These are phyloP conservation scores for Tyria jacobaeae DNA, from an alignment of 2,888 invertebrate genomes.

Conservation along the genomic window DNA sequence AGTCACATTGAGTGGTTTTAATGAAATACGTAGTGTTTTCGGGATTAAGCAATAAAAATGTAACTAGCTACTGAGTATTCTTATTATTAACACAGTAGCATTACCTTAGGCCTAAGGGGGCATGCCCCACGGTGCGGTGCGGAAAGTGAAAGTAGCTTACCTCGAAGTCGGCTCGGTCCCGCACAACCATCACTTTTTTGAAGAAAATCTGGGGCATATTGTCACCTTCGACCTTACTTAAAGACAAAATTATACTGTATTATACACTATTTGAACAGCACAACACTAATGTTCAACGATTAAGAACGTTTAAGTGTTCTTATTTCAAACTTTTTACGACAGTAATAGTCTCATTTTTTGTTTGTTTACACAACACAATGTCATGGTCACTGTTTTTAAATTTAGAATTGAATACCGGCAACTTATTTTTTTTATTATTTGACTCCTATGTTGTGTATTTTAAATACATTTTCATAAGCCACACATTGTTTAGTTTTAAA, in stretches of 20 bases:
- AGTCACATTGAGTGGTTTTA: neutral
- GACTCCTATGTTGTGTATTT: slow-evolving; percentile 4
- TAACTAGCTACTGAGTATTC: neutral
- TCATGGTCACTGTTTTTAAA: slow-evolving; percentile 44
- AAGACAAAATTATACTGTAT: slow-evolving; percentile 5
- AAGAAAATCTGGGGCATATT: slow-evolving; percentile 85
- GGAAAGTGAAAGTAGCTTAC: slow-evolving; percentile 84
- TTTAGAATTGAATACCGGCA: slow-evolving; percentile 20
- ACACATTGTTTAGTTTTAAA: slow-evolving; percentile 14
- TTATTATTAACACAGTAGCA: slow-evolving; percentile 30
- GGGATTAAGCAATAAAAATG: neutral
- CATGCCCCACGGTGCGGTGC: slow-evolving; percentile 46
- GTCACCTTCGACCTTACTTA: slow-evolving; percentile 63
- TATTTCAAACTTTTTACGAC: slow-evolving; percentile 24
- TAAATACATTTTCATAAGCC: slow-evolving; percentile 7
- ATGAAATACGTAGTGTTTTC: neutral
- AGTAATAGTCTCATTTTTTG: slow-evolving; percentile 40
- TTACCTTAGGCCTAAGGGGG: slow-evolving; percentile 47
- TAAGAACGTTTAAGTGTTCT: slow-evolving; percentile 17
- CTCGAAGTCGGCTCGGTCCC: slow-evolving; percentile 79
- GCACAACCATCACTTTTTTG: slow-evolving; percentile 84
- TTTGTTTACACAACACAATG: slow-evolving; percentile 40
- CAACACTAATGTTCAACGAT: slow-evolving; percentile 37
- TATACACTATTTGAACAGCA: slow-evolving; percentile 28
- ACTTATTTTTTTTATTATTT: slow-evolving; percentile 9